Base-by-base conservation (phyloP, 2,888 invertebrate genomes). In the Cecidostiba fungosa region DNA sequence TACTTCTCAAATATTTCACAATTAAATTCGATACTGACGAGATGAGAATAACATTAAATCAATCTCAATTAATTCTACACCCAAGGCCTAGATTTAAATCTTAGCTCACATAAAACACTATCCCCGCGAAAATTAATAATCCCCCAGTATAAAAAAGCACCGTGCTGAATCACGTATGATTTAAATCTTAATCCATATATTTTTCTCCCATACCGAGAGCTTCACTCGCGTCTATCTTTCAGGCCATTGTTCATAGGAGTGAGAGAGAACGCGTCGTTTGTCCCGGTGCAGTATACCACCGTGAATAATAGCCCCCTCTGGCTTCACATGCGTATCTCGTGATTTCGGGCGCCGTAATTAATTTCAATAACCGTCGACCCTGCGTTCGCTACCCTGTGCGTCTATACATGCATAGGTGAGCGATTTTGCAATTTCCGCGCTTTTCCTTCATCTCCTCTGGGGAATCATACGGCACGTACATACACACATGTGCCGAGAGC, bases 231-330 rank as follows among this genome's bases (percentile, higher is more conserved):
- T 29, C 50, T 66, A 77, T 77, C 66, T 77, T 66, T 43, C 43
- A 39, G 29, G 23, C 12, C 43, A 19, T 39, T 77, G 43, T 62
- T 77, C n/a, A 5, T 1, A 6, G 19, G 19, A 19, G 47, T 70
- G 23, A n/a, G 59, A 23, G 59, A 10, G 66, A 26, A 16, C n/a
- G 66, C 29, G 26, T 26, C 19, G 29, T 39, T 62, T 26, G 77
- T 77, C 66, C 19, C 29, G 32, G 39, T 39, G 32, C 39, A 19
- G 83, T 43, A 77, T 76, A 80, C n/a, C n/a, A 43, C 70, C 50
- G 78, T 89, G 87, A 89, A 86, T 88, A 88, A 89, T 89, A 85
- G 88, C 78, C 73, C 73, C n/a, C 43, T 4, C 23, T 23, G 72
- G 26, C 43, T 12, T 23, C n/a, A 39, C 39, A 14, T 23, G 47